phyloP scores from a whole-genome alignment of 2,888 invertebrate species.

The Hedya salicella region DNA sequence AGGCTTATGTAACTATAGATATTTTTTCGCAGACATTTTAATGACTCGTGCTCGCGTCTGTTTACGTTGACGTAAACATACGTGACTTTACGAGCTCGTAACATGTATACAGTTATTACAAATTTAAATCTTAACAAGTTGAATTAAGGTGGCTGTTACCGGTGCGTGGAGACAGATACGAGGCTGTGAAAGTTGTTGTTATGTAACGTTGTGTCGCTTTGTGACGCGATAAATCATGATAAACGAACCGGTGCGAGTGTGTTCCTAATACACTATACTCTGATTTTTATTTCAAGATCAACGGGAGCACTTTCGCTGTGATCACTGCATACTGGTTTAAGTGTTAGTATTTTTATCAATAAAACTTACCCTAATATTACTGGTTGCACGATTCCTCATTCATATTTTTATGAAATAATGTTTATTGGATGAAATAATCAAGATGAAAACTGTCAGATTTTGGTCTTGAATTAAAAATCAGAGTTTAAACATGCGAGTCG shows the following conservation, averaged over 20 bases:
- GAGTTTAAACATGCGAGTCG: no score
- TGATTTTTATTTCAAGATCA: no score
- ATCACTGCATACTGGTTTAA: no score
- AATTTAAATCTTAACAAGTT: neutral
- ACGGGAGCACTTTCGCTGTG: no score
- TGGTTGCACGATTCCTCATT: no score
- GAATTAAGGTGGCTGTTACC: neutral
- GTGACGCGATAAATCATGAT: neutral
- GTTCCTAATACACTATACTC: no score
- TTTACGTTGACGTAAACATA: conserved; percentile 31
- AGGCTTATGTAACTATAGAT: conserved; percentile 15
- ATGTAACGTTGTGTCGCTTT: conserved; percentile 1
- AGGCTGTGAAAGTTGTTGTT: conserved; percentile 10
- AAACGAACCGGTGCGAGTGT: neutral
- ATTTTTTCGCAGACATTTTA: conserved; percentile 32
- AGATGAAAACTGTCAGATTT: no score
- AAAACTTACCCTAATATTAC: no score
- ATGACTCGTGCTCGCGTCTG: conserved; percentile 29
- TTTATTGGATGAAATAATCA: no score
- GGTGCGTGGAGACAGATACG: neutral
- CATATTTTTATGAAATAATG: no score
- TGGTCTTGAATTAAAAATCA: no score
- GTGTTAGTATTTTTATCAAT: no score
- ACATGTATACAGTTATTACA: neutral
- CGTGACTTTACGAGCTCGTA: neutral